A percentile compares a stretch with the other conserved stretches of the same genome.
Evolutionary conservation across 30 jellyfish, hydroid and myxozoan genomes (phyloP).

Genomic region (Aurelia sp.): DNA sequence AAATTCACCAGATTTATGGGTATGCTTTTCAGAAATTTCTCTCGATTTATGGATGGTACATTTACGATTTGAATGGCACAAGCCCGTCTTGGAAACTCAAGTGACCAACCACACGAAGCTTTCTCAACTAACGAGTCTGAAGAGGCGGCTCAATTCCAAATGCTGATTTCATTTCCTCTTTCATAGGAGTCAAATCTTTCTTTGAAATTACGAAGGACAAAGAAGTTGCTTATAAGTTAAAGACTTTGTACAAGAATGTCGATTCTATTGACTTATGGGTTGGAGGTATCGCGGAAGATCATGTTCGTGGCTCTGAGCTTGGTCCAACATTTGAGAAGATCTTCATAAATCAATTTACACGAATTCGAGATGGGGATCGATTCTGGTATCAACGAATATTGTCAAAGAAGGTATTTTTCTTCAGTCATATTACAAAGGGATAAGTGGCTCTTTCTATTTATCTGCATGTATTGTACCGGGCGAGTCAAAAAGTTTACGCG

Average conservation of each 20-base stretch:
- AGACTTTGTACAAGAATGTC: slow-evolving; percentile 10
- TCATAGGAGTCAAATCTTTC: not conserved
- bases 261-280: slow-evolving; percentile 43
- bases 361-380: slow-evolving; percentile 59
- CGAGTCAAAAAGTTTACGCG: no score
- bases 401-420: not conserved
- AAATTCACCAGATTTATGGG: no score
- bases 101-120: no score
- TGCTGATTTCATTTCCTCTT: not conserved
- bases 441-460: not conserved
- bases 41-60: no score
- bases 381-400: slow-evolving; percentile 30
- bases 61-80: no score
- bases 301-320: slow-evolving; percentile 32
- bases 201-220: slow-evolving; percentile 19
- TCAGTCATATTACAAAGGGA: no score
- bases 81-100: no score
- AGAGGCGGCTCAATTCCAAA: no score
- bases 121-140: no score
- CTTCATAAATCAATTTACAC: not conserved
- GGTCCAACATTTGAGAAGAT: slow-evolving; percentile 33
- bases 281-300: slow-evolving; percentile 53
- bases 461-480: not conserved
- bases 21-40: no score
- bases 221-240: not conserved